Percentiles rank a stretch among this genome's conserved stretches.
Conservation (phyloP, 2,888 invertebrate species). For the Arge pagana region DNA sequence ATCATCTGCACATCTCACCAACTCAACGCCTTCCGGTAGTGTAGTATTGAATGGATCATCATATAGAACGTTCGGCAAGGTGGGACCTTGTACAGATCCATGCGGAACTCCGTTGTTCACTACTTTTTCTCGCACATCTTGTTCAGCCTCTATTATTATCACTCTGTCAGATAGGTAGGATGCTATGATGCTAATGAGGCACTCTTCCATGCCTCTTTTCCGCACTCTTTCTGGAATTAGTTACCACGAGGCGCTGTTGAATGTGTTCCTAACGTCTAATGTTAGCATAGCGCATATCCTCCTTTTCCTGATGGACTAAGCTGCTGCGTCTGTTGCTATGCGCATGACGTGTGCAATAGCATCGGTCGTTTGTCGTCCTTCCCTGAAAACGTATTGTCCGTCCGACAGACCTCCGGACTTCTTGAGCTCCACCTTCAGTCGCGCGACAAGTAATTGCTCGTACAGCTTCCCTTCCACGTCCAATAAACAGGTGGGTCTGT, state of each 20-base stretch:
- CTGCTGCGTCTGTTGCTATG: constrained; percentile 3
- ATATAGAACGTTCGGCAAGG: constrained; percentile 24
- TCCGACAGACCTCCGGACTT: constrained; percentile 13
- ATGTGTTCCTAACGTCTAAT: constrained; percentile 30
- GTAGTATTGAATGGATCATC: constrained; percentile 22
- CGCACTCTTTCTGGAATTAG: constrained; percentile 22
- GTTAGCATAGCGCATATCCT: constrained; percentile 25
- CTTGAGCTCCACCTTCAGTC: constrained; percentile 20
- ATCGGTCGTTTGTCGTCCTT: constrained; percentile 23
- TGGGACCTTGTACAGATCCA: constrained; percentile 28
- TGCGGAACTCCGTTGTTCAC: constrained; percentile 27
- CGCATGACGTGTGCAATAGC: constrained; percentile 17
- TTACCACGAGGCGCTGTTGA: too few relatives aligned
- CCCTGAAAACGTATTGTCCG: constrained; percentile 27
- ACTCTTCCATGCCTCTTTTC: constrained; percentile 8
- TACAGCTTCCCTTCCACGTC: constrained; percentile 25
- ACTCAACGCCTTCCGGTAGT: constrained; percentile 3
- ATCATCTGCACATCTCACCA: constrained; percentile 27
- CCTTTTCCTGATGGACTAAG: not conserved
- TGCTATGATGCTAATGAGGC: constrained; percentile 22
- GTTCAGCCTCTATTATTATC: constrained; percentile 23
- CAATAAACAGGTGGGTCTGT: constrained; percentile 27
- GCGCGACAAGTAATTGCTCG: constrained; percentile 14
- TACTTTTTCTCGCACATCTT: not conserved
- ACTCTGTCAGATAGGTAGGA: constrained; percentile 19